Conservation (phyloP, 1,140 invertebrate species). For the Aricia agestis region DNA sequence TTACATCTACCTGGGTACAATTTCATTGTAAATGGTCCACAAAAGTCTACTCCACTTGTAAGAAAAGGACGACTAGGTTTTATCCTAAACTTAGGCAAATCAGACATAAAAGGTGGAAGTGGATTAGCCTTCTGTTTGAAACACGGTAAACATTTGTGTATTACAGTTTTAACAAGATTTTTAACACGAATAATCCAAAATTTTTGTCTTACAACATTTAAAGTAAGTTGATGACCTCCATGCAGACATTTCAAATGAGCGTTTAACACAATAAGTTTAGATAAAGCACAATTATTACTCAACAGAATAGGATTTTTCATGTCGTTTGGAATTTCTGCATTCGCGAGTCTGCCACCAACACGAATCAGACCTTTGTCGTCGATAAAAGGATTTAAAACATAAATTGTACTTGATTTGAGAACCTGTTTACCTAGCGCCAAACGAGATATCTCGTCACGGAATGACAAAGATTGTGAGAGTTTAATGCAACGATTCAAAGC, state of each 20-base stretch:
- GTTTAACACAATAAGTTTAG: conserved; percentile 36
- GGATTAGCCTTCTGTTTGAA: conserved; percentile 13
- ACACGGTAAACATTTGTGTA: conserved; percentile 17
- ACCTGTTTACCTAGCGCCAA: conserved; percentile 9
- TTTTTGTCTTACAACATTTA: conserved; percentile 27
- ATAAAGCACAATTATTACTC: conserved; percentile 21
- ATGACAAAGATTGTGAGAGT: conserved; percentile 14
- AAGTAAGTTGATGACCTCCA: conserved; percentile 38
- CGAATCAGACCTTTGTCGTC: not conserved
- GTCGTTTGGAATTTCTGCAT: conserved; percentile 20
- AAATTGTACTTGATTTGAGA: conserved; percentile 18
- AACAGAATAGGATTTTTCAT: conserved; percentile 27
- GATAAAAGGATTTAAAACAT: not conserved
- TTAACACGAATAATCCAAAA: conserved; percentile 39
- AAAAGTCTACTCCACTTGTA: conserved; percentile 18
- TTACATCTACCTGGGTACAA: conserved; percentile 22
- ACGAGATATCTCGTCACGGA: conserved; percentile 17
- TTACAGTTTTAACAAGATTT: conserved; percentile 13
- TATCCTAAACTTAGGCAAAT: not conserved
- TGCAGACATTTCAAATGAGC: conserved; percentile 42
- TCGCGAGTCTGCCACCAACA: conserved; percentile 3
- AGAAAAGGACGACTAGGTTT: conserved; percentile 14
- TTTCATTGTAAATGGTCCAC: conserved; percentile 19
- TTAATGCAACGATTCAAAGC: not conserved
- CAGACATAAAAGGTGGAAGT: conserved; percentile 8